Evolutionary conservation across 2,113 vertebrate species (phyloP).

Genomic region (Coryphaenoides rupestris): DNA sequence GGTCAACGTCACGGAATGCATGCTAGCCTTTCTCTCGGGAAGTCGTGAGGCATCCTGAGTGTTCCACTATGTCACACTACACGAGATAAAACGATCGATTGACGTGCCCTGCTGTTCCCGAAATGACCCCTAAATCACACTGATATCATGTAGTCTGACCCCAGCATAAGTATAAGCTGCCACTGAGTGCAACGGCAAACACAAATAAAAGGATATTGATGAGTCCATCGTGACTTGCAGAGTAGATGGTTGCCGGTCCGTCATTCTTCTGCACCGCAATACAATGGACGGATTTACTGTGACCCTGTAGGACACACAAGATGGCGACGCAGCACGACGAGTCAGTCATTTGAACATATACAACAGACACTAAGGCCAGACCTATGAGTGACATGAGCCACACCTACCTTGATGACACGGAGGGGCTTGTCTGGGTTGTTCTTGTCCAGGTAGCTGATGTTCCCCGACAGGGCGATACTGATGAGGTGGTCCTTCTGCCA

Average conservation of each 20-base stretch:
- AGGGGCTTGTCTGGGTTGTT: conserved; percentile 90
- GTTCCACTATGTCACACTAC: no score
- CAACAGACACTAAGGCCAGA: background rate
- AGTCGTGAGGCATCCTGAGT: no score
- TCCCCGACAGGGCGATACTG: conserved; percentile 87
- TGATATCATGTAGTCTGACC: no score
- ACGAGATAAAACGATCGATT: no score
- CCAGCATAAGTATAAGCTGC: background rate
- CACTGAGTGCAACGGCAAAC: background rate
- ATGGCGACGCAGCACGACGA: background rate
- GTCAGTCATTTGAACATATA: background rate
- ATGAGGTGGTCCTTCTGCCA: conserved; percentile 93
- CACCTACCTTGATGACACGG: conserved; percentile 83
- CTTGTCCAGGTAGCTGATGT: conserved; percentile 97
- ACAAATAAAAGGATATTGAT: conserved; percentile 91
- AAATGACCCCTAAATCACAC: no score
- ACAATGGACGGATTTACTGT: conserved; percentile 94
- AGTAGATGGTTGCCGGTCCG: conserved; percentile 83
- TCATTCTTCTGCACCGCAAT: conserved; percentile 83
- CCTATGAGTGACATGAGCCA: background rate
- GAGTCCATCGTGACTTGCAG: conserved; percentile 93
- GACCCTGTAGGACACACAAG: conserved; percentile 77
- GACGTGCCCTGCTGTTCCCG: no score
- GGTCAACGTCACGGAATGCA: no score
- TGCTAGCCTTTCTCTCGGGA: no score